Conservation (phyloP, 2,888 invertebrate species). For the Phengaris arion region DNA sequence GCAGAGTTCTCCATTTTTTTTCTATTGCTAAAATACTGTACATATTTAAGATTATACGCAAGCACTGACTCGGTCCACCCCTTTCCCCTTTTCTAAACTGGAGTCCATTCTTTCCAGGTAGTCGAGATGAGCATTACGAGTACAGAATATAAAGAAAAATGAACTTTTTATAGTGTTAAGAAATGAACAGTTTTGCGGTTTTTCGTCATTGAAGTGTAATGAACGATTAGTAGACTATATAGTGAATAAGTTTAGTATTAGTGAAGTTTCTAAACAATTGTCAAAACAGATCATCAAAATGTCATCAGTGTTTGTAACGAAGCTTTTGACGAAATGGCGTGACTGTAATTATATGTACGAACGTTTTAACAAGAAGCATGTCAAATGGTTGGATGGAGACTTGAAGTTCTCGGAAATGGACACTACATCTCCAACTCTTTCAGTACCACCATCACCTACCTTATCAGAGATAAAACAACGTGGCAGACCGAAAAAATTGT, state of each 20-base stretch:
- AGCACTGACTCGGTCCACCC: too few relatives aligned
- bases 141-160: background rate
- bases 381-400: background rate
- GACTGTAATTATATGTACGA: background rate
- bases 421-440: constrained; percentile 1
- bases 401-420: background rate
- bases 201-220: constrained; percentile 1
- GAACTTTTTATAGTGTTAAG: constrained; percentile 1
- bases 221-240: constrained; percentile 1
- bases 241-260: background rate
- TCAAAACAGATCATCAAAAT: background rate
- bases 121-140: too few relatives aligned
- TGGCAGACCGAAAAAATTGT: background rate
- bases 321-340: background rate
- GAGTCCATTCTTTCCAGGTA: too few relatives aligned
- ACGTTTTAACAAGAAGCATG: background rate
- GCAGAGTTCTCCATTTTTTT: too few relatives aligned
- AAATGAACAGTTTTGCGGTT: background rate
- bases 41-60: too few relatives aligned
- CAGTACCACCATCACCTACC: background rate
- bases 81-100: too few relatives aligned
- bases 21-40: too few relatives aligned
- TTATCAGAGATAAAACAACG: background rate
- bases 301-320: constrained; percentile 1
- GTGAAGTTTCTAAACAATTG: background rate